Evolutionary conservation across 2,113 vertebrate genomes (phyloP).

Genomic region (Apodemus sylvaticus): DNA sequence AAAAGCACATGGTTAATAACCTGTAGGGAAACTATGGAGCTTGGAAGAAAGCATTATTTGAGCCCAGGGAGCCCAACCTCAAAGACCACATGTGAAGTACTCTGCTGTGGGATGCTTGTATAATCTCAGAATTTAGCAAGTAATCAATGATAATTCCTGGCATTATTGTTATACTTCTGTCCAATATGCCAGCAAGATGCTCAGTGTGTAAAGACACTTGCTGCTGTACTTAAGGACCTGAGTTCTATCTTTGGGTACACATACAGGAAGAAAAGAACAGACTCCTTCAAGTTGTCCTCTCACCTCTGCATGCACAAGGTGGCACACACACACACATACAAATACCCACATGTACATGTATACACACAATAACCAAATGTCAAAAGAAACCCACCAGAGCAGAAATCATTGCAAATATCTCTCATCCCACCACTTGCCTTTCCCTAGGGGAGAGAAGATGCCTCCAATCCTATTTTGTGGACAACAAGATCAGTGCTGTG

Average conservation of each 20-base stretch:
- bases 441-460: background rate
- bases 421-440: background rate
- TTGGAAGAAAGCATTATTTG: background rate
- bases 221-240: background rate
- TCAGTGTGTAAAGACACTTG: background rate
- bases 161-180: background rate
- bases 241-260: background rate
- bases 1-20: background rate
- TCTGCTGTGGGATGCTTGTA: background rate
- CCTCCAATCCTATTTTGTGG: background rate
- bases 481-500: background rate
- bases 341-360: background rate
- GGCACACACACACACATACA: background rate
- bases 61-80: background rate
- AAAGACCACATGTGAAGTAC: background rate
- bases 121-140: background rate
- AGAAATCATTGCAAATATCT: background rate
- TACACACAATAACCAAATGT: background rate
- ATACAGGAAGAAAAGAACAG: background rate
- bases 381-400: background rate
- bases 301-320: background rate
- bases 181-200: background rate
- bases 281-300: background rate
- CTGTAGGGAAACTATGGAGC: background rate
- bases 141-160: background rate